Evolutionary conservation across 2,888 invertebrate genomes (phyloP).

Genomic region (Lymantria monacha): DNA sequence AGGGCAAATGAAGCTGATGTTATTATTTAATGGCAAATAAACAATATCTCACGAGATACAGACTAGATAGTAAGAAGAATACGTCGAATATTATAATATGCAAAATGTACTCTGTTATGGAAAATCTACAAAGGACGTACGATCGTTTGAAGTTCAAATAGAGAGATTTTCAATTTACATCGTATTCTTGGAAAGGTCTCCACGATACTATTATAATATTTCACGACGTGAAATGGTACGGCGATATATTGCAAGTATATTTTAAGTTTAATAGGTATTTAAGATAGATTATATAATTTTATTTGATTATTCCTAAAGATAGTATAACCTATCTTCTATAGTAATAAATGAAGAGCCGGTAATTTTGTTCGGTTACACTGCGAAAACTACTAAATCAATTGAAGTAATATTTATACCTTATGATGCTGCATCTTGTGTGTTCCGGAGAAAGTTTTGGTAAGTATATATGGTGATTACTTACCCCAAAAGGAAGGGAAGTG

Average conservation of each 20-base stretch:
- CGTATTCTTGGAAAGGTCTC: conserved; percentile 44
- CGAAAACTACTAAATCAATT: no score
- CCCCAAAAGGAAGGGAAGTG: no score
- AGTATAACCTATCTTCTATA: no score
- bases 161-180: conserved; percentile 76
- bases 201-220: conserved; percentile 25
- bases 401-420: no score
- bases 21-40: neutral
- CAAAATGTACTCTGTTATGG: conserved; percentile 40
- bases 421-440: no score
- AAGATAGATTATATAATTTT: no score
- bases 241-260: conserved; percentile 3
- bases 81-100: conserved; percentile 31
- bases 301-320: no score
- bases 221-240: conserved; percentile 14
- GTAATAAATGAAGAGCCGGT: no score
- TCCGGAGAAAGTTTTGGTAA: no score
- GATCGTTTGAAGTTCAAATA: conserved; percentile 69
- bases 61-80: conserved; percentile 10
- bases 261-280: neutral
- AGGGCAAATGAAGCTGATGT: neutral
- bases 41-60: neutral
- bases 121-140: conserved; percentile 57
- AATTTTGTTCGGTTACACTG: no score
- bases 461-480: no score